phyloP scores from a whole-genome alignment of 2,888 invertebrate species.

The Philereme vetulata region DNA sequence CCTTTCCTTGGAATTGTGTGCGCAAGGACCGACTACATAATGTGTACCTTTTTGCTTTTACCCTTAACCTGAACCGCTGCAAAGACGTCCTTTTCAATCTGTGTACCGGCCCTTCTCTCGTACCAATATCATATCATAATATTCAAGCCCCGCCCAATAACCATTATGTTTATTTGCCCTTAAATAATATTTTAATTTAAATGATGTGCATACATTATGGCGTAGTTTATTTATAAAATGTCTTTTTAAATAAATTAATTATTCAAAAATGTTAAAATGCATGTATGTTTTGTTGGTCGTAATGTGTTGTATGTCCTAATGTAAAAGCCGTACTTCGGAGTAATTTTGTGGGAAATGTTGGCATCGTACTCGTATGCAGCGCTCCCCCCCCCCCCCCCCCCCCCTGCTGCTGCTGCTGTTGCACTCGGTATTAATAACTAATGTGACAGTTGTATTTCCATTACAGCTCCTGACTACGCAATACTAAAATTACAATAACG shows the following conservation, averaged over 20 bases:
- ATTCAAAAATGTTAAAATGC: conserved; percentile 25
- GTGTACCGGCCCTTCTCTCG: conserved; percentile 33
- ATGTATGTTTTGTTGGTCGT: conserved; percentile 37
- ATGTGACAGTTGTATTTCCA: conserved; percentile 37
- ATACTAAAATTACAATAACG: conserved; percentile 16
- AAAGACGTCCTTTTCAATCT: conserved; percentile 52
- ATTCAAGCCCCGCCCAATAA: conserved; percentile 37
- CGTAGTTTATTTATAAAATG: conserved; percentile 13
- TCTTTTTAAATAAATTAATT: conserved; percentile 6
- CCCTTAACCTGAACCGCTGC: conserved; percentile 49
- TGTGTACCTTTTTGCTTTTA: conserved; percentile 62
- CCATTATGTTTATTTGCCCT: conserved; percentile 15
- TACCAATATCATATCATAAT: conserved; percentile 38
- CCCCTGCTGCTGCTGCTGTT: too few relatives aligned
- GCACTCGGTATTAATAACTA: conserved; percentile 27
- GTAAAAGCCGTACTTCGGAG: conserved; percentile 16
- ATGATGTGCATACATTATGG: conserved; percentile 22
- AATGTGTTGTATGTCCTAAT: conserved; percentile 28
- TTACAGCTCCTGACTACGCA: conserved; percentile 36
- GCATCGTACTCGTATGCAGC: conserved; percentile 19
- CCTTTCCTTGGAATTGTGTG: conserved; percentile 60
- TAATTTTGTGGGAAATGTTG: conserved; percentile 15
- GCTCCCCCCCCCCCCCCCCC: too few relatives aligned
- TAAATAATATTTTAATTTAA: conserved; percentile 6
- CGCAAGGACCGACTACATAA: conserved; percentile 50